A percentile compares a stretch with the other conserved stretches of the same genome.
phyloP scores from a whole-genome alignment of 2,888 invertebrate species.

The Pristionchus exspectatus region DNA sequence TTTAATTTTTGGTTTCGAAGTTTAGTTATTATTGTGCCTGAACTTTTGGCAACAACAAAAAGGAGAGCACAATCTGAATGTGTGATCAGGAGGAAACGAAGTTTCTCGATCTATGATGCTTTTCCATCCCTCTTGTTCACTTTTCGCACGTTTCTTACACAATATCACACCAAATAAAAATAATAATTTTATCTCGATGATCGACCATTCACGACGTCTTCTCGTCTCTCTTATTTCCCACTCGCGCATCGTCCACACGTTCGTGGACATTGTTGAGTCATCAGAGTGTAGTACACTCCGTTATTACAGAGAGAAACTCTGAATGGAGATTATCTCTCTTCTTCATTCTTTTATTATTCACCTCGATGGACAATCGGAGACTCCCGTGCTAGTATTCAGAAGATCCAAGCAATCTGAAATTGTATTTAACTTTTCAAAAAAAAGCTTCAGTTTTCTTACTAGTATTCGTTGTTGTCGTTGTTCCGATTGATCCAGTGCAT shows the following conservation, averaged over 20 bases:
- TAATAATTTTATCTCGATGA: background rate
- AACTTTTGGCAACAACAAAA: conserved; percentile 7
- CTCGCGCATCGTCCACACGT: background rate
- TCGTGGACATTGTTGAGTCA: conserved; percentile 22
- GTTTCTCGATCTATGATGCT: background rate
- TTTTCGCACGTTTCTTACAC: background rate
- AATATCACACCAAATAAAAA: background rate
- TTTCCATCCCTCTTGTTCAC: background rate
- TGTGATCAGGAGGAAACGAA: background rate
- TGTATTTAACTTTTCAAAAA: background rate
- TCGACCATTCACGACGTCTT: background rate
- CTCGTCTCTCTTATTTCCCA: background rate
- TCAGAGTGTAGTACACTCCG: background rate
- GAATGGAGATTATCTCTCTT: background rate
- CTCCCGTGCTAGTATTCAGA: background rate
- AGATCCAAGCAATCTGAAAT: conserved; percentile 16
- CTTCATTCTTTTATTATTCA: background rate
- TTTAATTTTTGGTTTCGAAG: background rate
- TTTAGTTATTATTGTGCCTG: background rate
- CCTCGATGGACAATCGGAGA: conserved; percentile 22
- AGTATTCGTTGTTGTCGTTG: background rate
- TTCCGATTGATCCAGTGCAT: background rate
- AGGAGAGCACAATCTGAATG: background rate
- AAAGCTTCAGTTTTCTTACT: background rate
- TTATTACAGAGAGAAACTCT: background rate